These are phyloP conservation scores for Pagetopsis macropterus DNA, from an alignment of 2,797 vertebrate species.

Conservation along the genomic window DNA sequence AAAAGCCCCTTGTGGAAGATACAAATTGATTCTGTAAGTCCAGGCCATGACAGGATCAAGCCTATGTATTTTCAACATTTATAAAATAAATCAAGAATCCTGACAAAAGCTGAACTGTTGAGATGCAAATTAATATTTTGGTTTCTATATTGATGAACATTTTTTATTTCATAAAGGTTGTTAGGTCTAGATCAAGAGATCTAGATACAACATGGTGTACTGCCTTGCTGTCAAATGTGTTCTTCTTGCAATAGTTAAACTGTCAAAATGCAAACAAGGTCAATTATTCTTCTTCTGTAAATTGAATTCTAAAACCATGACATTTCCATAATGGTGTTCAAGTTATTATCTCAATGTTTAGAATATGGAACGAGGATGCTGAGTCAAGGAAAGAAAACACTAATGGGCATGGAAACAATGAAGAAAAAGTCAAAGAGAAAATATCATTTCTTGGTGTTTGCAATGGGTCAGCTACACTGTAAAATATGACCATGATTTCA, in stretches of 20 bases:
- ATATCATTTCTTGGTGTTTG: background rate
- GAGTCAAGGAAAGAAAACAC: background rate
- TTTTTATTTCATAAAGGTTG: too few relatives aligned
- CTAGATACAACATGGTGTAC: too few relatives aligned
- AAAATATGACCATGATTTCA: too few relatives aligned
- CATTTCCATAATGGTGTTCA: background rate
- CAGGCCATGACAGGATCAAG: too few relatives aligned
- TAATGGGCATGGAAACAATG: background rate
- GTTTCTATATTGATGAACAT: too few relatives aligned
- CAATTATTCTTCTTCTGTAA: background rate
- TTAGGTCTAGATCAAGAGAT: too few relatives aligned
- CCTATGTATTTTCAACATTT: too few relatives aligned
- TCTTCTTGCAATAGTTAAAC: background rate
- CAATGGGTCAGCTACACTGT: background rate
- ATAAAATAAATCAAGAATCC: too few relatives aligned
- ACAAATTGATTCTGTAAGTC: too few relatives aligned
- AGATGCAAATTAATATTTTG: too few relatives aligned
- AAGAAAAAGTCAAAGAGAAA: background rate
- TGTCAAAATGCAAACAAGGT: background rate
- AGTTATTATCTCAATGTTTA: background rate
- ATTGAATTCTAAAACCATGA: background rate
- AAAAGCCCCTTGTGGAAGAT: too few relatives aligned
- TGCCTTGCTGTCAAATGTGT: background rate
- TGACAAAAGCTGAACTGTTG: too few relatives aligned
- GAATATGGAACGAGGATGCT: background rate